Conservation (phyloP, 2,797 vertebrate species). For the Bradypus variegatus region DNA sequence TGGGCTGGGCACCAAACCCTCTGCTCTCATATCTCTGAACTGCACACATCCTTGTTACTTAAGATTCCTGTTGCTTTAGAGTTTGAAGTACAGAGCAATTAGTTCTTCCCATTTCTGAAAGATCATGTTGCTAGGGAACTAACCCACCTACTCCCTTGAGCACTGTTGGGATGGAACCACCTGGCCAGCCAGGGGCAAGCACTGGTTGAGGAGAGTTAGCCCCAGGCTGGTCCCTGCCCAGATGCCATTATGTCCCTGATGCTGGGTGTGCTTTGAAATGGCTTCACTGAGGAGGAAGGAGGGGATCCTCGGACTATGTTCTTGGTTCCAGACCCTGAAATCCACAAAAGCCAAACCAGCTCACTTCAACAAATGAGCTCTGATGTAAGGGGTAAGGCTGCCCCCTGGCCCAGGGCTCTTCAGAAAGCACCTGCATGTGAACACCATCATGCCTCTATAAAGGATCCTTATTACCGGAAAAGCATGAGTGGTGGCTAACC, state of each 20-base stretch:
- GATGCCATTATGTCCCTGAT: background rate
- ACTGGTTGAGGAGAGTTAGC: background rate
- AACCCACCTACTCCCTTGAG: background rate
- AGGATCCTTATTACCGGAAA: constrained; percentile 44
- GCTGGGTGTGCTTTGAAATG: background rate
- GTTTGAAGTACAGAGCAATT: background rate
- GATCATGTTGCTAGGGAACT: background rate
- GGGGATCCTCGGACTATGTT: background rate
- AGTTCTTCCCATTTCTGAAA: background rate
- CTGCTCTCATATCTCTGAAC: background rate
- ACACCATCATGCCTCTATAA: constrained; percentile 67
- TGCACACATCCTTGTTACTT: background rate
- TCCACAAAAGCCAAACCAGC: constrained; percentile 52
- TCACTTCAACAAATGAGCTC: constrained; percentile 47
- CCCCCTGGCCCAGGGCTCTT: constrained; percentile 30
- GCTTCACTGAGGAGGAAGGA: background rate
- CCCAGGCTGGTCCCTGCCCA: background rate
- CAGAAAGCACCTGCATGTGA: constrained; percentile 54
- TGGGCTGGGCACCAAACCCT: background rate
- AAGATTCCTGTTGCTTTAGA: constrained; percentile 16
- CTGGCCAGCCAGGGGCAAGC: background rate
- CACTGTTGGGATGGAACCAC: background rate
- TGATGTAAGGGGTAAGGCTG: background rate
- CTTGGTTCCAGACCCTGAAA: constrained; percentile 39
- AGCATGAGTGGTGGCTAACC: constrained; percentile 65